These are phyloP conservation scores for Drosophila pruinosa DNA, from an alignment of 1,140 invertebrate genomes.

Conservation along the genomic window DNA sequence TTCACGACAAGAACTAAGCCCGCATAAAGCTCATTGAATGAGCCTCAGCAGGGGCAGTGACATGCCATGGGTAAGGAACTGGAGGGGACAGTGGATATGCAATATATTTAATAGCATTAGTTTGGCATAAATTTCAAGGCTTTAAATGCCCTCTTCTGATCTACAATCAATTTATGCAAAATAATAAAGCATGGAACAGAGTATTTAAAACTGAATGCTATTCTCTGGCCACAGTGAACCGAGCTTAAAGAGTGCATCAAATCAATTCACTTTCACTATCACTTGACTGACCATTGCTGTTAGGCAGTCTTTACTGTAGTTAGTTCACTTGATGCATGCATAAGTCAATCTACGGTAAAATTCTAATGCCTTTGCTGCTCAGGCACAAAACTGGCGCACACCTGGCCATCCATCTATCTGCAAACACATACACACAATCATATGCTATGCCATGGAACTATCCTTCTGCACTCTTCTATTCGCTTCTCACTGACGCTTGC, in stretches of 20 bases:
- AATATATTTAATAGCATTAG: slow-evolving; percentile 63
- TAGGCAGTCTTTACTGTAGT: slow-evolving; percentile 31
- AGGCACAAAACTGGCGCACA: slow-evolving; percentile 50
- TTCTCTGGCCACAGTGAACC: background rate
- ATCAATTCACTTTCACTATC: background rate
- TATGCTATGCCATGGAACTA: background rate
- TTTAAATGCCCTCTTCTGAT: background rate
- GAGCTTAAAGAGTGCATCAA: background rate
- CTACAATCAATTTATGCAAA: slow-evolving; percentile 72
- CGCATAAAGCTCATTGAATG: slow-evolving; percentile 36
- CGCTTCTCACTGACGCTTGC: background rate
- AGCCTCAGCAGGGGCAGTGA: background rate
- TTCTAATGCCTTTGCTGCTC: slow-evolving; percentile 60
- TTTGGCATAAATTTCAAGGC: slow-evolving; percentile 62
- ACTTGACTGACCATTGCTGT: background rate
- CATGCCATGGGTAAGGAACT: slow-evolving; percentile 14
- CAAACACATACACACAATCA: background rate
- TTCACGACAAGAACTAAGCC: slow-evolving; percentile 59
- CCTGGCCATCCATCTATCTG: slow-evolving; percentile 47
- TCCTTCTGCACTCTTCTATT: background rate
- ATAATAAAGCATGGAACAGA: slow-evolving; percentile 55
- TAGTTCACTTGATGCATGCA: slow-evolving; percentile 4
- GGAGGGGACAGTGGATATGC: background rate
- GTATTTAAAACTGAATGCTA: slow-evolving; percentile 59
- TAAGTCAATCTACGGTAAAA: slow-evolving; percentile 31